Base-by-base conservation (phyloP, 2,113 vertebrate genomes). In the Thymallus thymallus region DNA sequence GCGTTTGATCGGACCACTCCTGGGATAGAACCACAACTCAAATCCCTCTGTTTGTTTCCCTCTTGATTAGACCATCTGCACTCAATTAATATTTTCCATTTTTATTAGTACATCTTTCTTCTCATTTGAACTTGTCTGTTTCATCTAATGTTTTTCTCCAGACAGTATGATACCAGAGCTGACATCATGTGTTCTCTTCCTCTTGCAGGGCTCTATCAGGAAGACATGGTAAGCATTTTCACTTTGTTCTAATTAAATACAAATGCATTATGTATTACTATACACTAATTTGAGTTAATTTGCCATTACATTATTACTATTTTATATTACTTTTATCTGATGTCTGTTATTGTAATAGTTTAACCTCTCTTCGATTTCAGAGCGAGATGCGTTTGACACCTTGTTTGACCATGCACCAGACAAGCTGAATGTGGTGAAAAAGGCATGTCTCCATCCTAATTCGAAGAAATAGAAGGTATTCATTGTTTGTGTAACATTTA, bases 351-450 rank as follows among this genome's bases (percentile, higher is more conserved):
- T 30, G 24, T 56, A n/a, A 74, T 23, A 22, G 45, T 29, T 24
- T 30, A 51, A 63, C 23, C 20, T 58, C 18, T 1, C 29, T 76
- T 68, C 1, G 90, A 68, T 91, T 93, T 67, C 89, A 96, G 95
- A 96, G 83, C 91, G 95, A 13, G 95, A 96, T 67, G 95, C 95
- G 14, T 96, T 96, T 16, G 95, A 96, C 82, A 96, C 95, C 20
- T 86, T 96, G 72, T 96, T 96, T 74, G 95, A 96, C 82, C 95
- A 96, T 0, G 95, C 95, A 18, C 95, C 95, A 14, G 95, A 96
- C 89, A 96, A 96, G 71, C 94, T 96, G 78, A 96, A 94, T 5
- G 95, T 96, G 65, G 95, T 96, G 70, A 96, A 96, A 89, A 96
- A 96, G 94, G 95, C 95, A 78, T 10, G 60, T 22, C 24, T 13